phyloP scores from a whole-genome alignment of 2,113 vertebrate genomes.

The Archilochus colubris region DNA sequence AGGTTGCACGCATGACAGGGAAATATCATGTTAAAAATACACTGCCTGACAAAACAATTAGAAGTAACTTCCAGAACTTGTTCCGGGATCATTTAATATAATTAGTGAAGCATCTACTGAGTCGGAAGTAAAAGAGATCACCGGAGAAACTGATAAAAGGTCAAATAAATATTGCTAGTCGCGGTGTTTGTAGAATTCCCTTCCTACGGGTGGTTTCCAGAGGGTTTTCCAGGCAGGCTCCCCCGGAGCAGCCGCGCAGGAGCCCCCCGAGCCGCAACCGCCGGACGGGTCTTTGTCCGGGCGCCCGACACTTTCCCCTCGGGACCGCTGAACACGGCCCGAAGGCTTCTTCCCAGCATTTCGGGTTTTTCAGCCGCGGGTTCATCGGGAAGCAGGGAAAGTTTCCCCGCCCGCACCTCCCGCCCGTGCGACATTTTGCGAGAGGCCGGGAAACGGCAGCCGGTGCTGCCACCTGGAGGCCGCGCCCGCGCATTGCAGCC shows the following conservation, averaged over 20 bases:
- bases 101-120: not conserved
- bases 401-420: slow-evolving; percentile 5
- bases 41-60: rapidly evolving
- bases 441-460: slow-evolving; percentile 59
- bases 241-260: no score
- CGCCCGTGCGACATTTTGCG: not conserved
- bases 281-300: not conserved
- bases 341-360: not conserved
- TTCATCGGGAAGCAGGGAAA: not conserved
- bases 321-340: not conserved
- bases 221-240: not conserved
- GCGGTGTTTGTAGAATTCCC: not conserved
- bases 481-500: slow-evolving; percentile 22
- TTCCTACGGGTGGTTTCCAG: rapidly evolving
- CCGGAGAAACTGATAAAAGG: not conserved
- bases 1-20: not conserved
- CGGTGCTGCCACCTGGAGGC: slow-evolving; percentile 80
- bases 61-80: not conserved
- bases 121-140: not conserved
- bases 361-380: not conserved
- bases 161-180: rapidly evolving
- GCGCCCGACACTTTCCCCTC: not conserved
- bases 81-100: no score
- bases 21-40: rapidly evolving
- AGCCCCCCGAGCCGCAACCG: no score